Percentiles rank a stretch among this genome's conserved stretches.
Evolutionary conservation across 2,797 vertebrate genomes (phyloP).

Genomic region (Oceanodroma leucorhoa): DNA sequence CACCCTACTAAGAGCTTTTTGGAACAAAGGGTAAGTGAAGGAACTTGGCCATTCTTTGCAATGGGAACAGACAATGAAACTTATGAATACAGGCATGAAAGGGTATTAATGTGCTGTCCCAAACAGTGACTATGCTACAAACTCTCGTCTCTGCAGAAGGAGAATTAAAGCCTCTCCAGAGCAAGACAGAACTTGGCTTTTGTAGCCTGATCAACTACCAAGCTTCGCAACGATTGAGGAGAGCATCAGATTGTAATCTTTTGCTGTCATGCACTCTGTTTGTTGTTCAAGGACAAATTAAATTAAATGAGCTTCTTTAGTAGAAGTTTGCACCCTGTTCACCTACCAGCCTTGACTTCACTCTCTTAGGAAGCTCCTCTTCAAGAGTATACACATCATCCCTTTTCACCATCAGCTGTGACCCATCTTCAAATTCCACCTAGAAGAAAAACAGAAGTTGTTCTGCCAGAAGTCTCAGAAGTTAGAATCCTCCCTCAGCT

Average conservation of each 20-base stretch:
- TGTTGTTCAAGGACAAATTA: not conserved
- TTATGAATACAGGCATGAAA: not conserved
- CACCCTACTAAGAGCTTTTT: not conserved
- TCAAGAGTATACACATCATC: slow-evolving; percentile 95
- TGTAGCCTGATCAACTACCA: not conserved
- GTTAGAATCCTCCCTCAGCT: not conserved
- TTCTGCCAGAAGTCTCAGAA: not conserved
- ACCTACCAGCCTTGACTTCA: slow-evolving; percentile 92
- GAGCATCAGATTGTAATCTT: not conserved
- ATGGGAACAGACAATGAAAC: not conserved
- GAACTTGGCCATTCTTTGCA: not conserved
- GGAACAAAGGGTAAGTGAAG: not conserved
- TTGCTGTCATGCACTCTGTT: not conserved
- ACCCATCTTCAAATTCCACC: slow-evolving; percentile 97
- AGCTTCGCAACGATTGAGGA: not conserved
- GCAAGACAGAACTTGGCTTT: not conserved
- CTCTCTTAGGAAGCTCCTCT: slow-evolving; percentile 94
- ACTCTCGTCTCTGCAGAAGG: not conserved
- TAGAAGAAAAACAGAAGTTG: slow-evolving; percentile 42
- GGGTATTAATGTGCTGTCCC: not conserved
- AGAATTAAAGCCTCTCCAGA: not conserved
- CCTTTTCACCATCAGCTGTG: slow-evolving; percentile 90
- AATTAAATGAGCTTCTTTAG: not conserved
- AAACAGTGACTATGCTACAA: not conserved
- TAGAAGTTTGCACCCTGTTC: not conserved